Percentiles rank a stretch among this genome's conserved stretches.
These are phyloP conservation scores for Lepus timidus DNA, from an alignment of 2,113 vertebrate genomes.

Conservation along the genomic window DNA sequence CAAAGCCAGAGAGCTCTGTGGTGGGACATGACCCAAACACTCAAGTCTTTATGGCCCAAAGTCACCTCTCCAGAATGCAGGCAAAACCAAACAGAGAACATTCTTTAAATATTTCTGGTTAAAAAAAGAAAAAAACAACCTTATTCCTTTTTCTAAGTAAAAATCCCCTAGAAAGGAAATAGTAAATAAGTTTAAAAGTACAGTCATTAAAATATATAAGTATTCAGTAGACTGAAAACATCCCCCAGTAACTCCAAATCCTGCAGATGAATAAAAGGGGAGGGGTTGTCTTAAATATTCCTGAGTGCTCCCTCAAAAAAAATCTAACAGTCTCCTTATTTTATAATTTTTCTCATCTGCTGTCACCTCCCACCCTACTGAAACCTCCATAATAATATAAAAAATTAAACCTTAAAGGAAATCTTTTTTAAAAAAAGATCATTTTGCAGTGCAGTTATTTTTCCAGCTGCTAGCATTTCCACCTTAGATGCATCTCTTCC, in stretches of 20 bases:
- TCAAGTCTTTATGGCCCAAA: constrained; percentile 52
- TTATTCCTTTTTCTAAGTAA: constrained; percentile 49
- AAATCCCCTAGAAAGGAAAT: constrained; percentile 59
- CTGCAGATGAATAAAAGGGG: neutral
- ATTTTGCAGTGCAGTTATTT: neutral
- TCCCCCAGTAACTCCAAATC: neutral
- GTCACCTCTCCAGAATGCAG: constrained; percentile 17
- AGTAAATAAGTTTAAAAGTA: constrained; percentile 58
- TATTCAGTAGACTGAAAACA: constrained; percentile 4
- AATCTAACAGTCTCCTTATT: neutral
- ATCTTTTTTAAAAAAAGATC: neutral
- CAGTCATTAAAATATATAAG: constrained; percentile 47
- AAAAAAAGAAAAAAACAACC: neutral
- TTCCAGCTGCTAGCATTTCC: neutral
- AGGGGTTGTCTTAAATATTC: neutral
- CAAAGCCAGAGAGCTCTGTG: constrained; percentile 24
- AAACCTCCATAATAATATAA: neutral
- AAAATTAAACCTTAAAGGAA: neutral
- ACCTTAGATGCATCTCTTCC: neutral
- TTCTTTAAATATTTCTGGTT: constrained; percentile 74
- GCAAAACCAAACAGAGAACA: constrained; percentile 51
- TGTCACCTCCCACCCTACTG: neutral
- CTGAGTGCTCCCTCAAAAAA: neutral
- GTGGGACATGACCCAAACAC: constrained; percentile 16
- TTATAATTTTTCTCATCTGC: neutral